Evolutionary conservation across 2,888 invertebrate genomes (phyloP).

Genomic region (Ferrisia virgata): DNA sequence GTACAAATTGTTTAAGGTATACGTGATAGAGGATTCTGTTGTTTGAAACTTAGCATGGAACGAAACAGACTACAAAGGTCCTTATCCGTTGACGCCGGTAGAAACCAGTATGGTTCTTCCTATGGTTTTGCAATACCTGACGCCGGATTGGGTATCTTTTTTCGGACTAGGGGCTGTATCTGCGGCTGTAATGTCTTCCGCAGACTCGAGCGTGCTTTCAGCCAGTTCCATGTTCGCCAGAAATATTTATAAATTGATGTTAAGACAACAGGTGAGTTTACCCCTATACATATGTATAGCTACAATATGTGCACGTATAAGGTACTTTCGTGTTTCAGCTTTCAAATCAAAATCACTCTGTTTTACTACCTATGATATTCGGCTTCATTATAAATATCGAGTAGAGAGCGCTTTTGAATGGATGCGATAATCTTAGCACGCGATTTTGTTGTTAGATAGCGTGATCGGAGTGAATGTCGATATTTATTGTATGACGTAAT

Average conservation of each 20-base stretch:
- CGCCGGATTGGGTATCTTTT: conserved; percentile 93
- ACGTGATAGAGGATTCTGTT: conserved; percentile 47
- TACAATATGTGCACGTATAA: too few species aligned
- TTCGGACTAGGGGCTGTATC: conserved; percentile 97
- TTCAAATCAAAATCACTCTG: not conserved
- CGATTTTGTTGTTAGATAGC: not conserved
- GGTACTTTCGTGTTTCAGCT: too few species aligned
- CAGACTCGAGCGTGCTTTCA: conserved; percentile 95
- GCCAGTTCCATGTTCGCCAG: conserved; percentile 99
- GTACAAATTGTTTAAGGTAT: not conserved
- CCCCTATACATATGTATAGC: not conserved
- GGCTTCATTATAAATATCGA: not conserved
- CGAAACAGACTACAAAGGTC: conserved; percentile 80
- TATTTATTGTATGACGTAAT: too few species aligned
- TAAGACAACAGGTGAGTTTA: conserved; percentile 74
- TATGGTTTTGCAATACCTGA: conserved; percentile 93
- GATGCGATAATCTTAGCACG: not conserved
- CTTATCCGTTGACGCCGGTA: conserved; percentile 67
- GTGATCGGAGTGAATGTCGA: not conserved
- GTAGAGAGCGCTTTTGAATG: not conserved
- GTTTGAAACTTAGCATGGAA: conserved; percentile 96
- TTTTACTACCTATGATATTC: not conserved
- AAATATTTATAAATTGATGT: conserved; percentile 96
- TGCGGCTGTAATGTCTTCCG: conserved; percentile 99
- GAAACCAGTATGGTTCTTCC: conserved; percentile 94